Conservation (phyloP, 1,140 invertebrate genomes). For the Telenomus remus region DNA sequence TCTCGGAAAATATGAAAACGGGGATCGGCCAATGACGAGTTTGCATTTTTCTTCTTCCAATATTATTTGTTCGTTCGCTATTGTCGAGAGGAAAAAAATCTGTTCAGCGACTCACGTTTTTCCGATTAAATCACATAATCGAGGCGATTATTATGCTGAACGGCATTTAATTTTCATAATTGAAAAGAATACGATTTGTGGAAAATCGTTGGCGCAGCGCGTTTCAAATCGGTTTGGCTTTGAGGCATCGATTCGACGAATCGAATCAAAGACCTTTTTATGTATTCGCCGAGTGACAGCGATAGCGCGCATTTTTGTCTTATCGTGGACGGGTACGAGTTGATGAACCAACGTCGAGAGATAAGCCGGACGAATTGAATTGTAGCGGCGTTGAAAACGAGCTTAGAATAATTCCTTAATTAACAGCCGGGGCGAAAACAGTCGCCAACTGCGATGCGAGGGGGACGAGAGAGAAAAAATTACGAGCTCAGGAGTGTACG, state of each 20-base stretch:
- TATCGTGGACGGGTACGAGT: constrained; percentile 17
- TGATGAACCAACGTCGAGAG: constrained; percentile 4
- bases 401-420: too few species aligned
- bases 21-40: constrained; percentile 9
- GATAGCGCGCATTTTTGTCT: constrained; percentile 6
- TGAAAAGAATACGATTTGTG: too few species aligned
- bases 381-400: too few species aligned
- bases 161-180: too few species aligned
- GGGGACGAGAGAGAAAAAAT: background rate
- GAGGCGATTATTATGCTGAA: too few species aligned
- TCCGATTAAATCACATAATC: too few species aligned
- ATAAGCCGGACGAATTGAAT: constrained; percentile 9
- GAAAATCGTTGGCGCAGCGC: too few species aligned
- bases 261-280: constrained; percentile 1
- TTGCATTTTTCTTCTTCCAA: background rate
- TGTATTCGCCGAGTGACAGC: background rate
- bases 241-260: background rate
- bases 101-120: too few species aligned
- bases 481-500: background rate
- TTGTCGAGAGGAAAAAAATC: too few species aligned
- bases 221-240: too few species aligned
- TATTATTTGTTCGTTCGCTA: background rate
- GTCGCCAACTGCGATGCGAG: too few species aligned
- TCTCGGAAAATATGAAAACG: constrained; percentile 5
- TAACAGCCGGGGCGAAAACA: too few species aligned